Conservation (phyloP, 2,113 vertebrate species). For the Oophaga pumilio region DNA sequence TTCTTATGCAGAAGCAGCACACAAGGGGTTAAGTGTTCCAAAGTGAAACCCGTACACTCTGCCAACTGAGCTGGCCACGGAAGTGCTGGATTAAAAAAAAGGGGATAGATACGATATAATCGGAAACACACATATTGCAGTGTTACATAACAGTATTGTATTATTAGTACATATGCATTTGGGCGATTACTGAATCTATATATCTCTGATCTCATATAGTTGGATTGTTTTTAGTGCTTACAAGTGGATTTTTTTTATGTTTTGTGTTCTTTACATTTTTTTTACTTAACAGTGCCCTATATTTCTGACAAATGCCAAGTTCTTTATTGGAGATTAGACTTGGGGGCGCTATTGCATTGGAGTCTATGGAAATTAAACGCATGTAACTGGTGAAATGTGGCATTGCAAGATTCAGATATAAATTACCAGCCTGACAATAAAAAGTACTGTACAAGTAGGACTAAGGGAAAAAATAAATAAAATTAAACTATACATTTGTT, state of each 20-base stretch:
- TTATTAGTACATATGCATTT: too few species aligned
- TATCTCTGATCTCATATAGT: too few species aligned
- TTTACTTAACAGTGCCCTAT: too few species aligned
- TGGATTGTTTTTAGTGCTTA: too few species aligned
- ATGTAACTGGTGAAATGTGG: not conserved
- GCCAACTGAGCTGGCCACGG: constrained; percentile 83
- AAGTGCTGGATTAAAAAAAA: constrained; percentile 72
- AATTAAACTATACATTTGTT: not conserved
- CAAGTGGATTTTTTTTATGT: too few species aligned
- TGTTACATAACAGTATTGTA: too few species aligned
- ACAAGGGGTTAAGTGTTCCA: constrained; percentile 82
- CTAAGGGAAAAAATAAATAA: too few species aligned
- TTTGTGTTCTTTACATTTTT: too few species aligned
- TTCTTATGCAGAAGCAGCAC: constrained; percentile 77
- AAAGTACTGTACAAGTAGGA: not conserved
- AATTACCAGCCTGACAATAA: not conserved
- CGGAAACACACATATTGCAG: not conserved
- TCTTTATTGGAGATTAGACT: not conserved
- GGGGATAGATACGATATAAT: not conserved
- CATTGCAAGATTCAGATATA: not conserved
- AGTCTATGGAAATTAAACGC: not conserved
- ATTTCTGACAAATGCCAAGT: too few species aligned
- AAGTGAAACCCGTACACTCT: constrained; percentile 87
- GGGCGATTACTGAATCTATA: too few species aligned
- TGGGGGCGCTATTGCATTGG: not conserved